These are phyloP conservation scores for Palythoa caribaeorum DNA, from an alignment of 92 coral and sea anemone genomes.

Conservation along the genomic window DNA sequence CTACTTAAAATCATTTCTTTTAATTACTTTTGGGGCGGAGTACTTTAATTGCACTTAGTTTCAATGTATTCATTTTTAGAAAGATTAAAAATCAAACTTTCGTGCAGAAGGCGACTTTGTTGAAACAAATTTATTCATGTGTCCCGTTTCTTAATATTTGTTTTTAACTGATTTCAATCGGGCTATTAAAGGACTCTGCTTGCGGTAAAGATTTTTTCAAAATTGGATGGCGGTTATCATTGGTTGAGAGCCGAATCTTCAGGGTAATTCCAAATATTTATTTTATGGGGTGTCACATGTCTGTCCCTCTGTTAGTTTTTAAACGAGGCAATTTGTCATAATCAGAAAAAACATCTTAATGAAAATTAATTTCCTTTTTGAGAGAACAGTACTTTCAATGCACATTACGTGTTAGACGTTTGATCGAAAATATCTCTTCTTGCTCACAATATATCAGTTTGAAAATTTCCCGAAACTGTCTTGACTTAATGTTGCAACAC, in stretches of 20 bases:
- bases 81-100: background rate
- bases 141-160: slow-evolving; percentile 11
- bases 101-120: background rate
- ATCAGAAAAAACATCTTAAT: slow-evolving; percentile 23
- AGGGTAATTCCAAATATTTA: slow-evolving; percentile 24
- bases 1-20: background rate
- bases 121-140: background rate
- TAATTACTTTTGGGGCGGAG: background rate
- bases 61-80: background rate
- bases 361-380: slow-evolving; percentile 29
- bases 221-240: slow-evolving; percentile 6
- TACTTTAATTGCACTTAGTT: background rate
- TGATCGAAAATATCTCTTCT: background rate
- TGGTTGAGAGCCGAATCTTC: background rate
- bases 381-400: background rate
- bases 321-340: slow-evolving; percentile 12
- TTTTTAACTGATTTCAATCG: slow-evolving; percentile 4
- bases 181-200: slow-evolving; percentile 3
- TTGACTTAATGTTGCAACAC: background rate
- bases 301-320: slow-evolving; percentile 8
- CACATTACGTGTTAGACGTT: background rate
- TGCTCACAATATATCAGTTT: background rate
- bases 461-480: background rate
- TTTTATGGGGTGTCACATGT: background rate
- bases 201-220: background rate